Evolutionary conservation across 2,888 invertebrate species (phyloP), one percentile per base, ranked within the genome.

Genomic region (Cantharis lateralis): DNA sequence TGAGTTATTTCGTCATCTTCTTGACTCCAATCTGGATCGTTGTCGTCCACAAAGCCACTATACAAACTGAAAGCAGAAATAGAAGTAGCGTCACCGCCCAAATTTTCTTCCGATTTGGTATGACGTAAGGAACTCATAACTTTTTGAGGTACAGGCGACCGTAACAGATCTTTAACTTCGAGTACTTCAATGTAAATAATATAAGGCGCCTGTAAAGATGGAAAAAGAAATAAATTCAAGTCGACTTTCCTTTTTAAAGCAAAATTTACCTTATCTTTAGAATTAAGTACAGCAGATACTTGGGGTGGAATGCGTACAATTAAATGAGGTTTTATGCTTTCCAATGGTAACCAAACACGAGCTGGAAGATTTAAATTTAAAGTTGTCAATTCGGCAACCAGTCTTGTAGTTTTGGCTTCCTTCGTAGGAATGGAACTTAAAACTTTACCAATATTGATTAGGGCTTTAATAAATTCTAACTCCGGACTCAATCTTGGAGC

Each of bases 341-440:
- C 95, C 68, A 99, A 91, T 13, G 99, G 99, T 83, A 99, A 91
- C 98, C 99, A 99, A 78, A 99, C 99, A 77, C 98, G 91, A 11
- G 99, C 98, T 13, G 99, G 99, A 78, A 99, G 91, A 90, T 99
- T 99, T 82, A 98, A 92, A 90, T 99, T 99, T 77, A 99, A 91
- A 83, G 96, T 91, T 81, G 96, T 96, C 82, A 99, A 91, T 88
- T 98, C 98, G 75, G 98, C 97, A 80, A 98, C 93, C 82, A 99
- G 90, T 82, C 96, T 93, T 79, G 96, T 96, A 80, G 96, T 98
- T 89, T 98, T 95, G 81, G 96, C 94, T 88, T 99, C 98, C 89
- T 96, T 96, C 71, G 95, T 95, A 62, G 95, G 93, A 83, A 96
- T 91, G 72, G 93, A 92, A 83, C 94, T 95, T 80, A 97, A 89